These are phyloP conservation scores for Desmophyllum pertusum DNA, from an alignment of 92 coral and sea anemone genomes.

Conservation along the genomic window DNA sequence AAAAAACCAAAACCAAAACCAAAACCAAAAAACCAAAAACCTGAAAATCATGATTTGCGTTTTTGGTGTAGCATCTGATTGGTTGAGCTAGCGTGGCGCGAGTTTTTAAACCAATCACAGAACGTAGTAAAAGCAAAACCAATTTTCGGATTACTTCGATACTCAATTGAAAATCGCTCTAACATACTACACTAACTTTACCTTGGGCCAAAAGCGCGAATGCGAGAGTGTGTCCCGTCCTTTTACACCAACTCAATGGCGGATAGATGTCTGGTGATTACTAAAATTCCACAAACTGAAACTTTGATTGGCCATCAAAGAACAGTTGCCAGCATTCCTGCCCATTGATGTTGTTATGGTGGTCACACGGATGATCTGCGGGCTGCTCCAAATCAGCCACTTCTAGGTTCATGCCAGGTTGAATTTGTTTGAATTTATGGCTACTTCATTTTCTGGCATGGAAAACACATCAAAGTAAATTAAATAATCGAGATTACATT, in stretches of 20 bases:
- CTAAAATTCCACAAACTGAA: slow-evolving; percentile 95
- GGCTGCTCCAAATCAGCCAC: slow-evolving; percentile 91
- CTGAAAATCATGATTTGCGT: too few relatives aligned
- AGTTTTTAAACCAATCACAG: too few relatives aligned
- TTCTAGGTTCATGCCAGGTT: slow-evolving; percentile 91
- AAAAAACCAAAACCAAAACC: too few relatives aligned
- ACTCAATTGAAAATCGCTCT: too few relatives aligned
- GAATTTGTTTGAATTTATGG: slow-evolving; percentile 92
- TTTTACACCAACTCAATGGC: slow-evolving; percentile 93
- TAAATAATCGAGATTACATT: neutral
- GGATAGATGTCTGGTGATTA: slow-evolving; percentile 94
- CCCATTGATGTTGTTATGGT: slow-evolving; percentile 93
- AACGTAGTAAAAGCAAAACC: too few relatives aligned
- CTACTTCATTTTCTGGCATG: slow-evolving; percentile 76
- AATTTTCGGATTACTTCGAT: too few relatives aligned
- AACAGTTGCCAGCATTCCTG: slow-evolving; percentile 83
- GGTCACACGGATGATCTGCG: slow-evolving; percentile 82
- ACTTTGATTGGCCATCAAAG: slow-evolving; percentile 93
- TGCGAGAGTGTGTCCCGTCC: slow-evolving; percentile 88
- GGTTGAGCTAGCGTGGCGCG: too few relatives aligned
- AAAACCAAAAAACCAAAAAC: too few relatives aligned
- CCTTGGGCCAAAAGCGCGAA: slow-evolving; percentile 91
- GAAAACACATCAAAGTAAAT: neutral
- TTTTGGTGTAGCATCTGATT: too few relatives aligned
- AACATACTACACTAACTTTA: slow-evolving; percentile 41